phyloP scores from a whole-genome alignment of 2,888 invertebrate genomes.

The Euclidia mi region DNA sequence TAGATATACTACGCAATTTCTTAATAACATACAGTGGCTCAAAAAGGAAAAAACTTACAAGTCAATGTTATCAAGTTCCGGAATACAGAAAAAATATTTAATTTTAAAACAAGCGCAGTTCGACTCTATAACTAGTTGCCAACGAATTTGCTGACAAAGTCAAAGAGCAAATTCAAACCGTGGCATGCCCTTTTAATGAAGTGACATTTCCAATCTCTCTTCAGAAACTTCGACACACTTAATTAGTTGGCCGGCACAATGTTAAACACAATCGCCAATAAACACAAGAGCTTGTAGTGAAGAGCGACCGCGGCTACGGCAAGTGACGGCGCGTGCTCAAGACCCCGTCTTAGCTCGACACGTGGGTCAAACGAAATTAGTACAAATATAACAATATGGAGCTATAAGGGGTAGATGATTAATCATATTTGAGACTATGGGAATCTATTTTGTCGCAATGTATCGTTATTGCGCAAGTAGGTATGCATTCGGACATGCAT shows the following conservation, averaged over 20 bases:
- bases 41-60: no score
- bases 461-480: no score
- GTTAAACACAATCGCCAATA: conserved; percentile 5
- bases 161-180: no score
- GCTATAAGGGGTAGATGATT: background rate
- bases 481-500: no score
- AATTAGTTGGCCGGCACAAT: background rate
- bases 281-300: background rate
- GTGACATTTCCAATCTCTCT: background rate
- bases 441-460: no score
- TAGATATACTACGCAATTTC: no score
- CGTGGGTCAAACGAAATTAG: conserved; percentile 28
- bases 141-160: no score
- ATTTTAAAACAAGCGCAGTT: no score
- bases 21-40: no score
- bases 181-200: background rate
- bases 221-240: conserved; percentile 2
- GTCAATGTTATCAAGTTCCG: no score
- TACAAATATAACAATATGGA: conserved; percentile 28
- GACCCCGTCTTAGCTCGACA: conserved; percentile 34
- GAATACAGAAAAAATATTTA: no score
- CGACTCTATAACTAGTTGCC: no score
- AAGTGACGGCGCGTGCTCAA: conserved; percentile 41
- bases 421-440: background rate
- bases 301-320: conserved; percentile 12